Conservation (phyloP, 1,140 invertebrate species). For the Brachionus rotundiformis region DNA sequence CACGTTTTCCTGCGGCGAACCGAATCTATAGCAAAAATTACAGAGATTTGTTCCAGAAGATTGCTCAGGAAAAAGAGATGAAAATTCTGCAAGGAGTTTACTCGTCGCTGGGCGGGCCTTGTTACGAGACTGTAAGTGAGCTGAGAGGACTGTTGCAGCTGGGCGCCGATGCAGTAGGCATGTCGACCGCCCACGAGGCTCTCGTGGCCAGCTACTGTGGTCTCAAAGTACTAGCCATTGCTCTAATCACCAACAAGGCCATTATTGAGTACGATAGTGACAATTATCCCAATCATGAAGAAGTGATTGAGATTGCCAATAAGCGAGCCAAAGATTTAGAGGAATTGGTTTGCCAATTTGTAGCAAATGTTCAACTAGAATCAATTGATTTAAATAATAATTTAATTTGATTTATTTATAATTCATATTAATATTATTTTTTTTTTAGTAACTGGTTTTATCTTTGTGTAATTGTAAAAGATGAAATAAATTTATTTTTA, state of each 20-base stretch:
- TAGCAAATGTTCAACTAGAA: background rate
- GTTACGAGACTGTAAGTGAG: constrained; percentile 87
- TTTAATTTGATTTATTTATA: background rate
- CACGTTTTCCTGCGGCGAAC: constrained; percentile 85
- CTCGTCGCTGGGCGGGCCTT: constrained; percentile 82
- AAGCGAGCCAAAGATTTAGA: constrained; percentile 62
- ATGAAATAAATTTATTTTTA: too few relatives aligned
- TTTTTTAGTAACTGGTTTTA: background rate
- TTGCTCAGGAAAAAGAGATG: background rate
- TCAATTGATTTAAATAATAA: background rate
- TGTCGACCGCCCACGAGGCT: constrained; percentile 88
- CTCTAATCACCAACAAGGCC: constrained; percentile 87
- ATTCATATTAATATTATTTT: background rate
- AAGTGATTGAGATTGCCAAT: constrained; percentile 80
- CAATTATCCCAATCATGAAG: constrained; percentile 78
- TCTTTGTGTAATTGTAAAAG: background rate
- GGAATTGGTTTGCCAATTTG: constrained; percentile 10
- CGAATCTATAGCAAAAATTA: constrained; percentile 78
- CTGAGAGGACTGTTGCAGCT: constrained; percentile 76
- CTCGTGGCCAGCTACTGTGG: constrained; percentile 86
- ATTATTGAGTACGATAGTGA: constrained; percentile 76
- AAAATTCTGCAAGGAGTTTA: constrained; percentile 79
- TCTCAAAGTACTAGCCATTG: constrained; percentile 83
- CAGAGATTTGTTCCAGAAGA: background rate
- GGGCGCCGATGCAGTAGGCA: constrained; percentile 85